Evolutionary conservation across 2,888 invertebrate species (phyloP).

Genomic region (Epirrhoe alternata): DNA sequence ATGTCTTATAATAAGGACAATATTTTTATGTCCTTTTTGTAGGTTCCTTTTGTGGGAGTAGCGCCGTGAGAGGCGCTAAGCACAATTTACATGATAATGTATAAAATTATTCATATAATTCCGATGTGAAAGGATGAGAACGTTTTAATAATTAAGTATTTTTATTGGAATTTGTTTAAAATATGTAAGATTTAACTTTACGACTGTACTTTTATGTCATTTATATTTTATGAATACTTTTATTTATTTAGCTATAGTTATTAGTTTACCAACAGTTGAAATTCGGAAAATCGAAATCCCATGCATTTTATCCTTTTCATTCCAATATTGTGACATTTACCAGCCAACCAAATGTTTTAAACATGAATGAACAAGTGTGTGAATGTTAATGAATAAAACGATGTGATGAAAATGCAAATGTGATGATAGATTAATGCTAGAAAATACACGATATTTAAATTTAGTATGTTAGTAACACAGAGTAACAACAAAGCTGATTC

Average conservation of each 20-base stretch:
- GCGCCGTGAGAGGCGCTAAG: conserved; percentile 77
- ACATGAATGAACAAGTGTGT: conserved; percentile 48
- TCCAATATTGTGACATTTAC: conserved; percentile 18
- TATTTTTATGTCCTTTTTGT: conserved; percentile 68
- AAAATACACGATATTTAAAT: conserved; percentile 39
- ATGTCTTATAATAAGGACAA: conserved; percentile 60
- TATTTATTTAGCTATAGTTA: conserved; percentile 2
- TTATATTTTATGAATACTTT: conserved; percentile 3
- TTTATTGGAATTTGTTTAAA: conserved; percentile 46
- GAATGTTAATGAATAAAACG: conserved; percentile 49
- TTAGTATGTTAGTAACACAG: conserved; percentile 31
- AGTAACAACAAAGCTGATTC: conserved; percentile 35
- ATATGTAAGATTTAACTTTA: conserved; percentile 16
- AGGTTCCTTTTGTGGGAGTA: conserved; percentile 45
- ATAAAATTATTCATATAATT: conserved; percentile 63
- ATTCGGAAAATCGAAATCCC: not conserved
- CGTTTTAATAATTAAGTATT: conserved; percentile 43
- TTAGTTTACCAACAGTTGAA: not conserved
- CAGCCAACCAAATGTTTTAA: conserved; percentile 38
- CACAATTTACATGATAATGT: conserved; percentile 74
- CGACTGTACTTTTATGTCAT: conserved; percentile 6
- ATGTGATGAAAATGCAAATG: conserved; percentile 56
- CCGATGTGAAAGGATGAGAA: conserved; percentile 52
- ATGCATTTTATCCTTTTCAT: conserved; percentile 23
- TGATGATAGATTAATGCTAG: conserved; percentile 51